Base-by-base conservation (phyloP, 1,140 invertebrate genomes). In the Magallana angulata region DNA sequence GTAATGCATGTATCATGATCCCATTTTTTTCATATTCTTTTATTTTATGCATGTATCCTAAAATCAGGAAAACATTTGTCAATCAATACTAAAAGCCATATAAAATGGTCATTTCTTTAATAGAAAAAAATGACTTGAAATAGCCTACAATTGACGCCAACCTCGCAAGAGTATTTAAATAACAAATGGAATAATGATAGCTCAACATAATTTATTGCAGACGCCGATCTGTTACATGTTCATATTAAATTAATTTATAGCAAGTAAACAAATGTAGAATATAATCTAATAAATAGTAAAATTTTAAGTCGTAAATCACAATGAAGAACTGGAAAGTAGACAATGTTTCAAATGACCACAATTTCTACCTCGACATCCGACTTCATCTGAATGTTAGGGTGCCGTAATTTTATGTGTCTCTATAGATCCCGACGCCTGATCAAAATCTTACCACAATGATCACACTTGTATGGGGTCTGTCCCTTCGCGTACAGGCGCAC, bases 371-470 rank as follows among this genome's bases (percentile, higher is more conserved):
- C 68, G 11, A 24, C 24, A 18, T 71, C 68, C 7, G 7, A 24
- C 24, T 71, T 71, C 24, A 71, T 24, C 18, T 12, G 68, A 24
- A 71, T 30, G 36, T 71, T 30, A 7, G 68, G 93, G 91, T 95
- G 94, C 1, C 94, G 87, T 0, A 93, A 94, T 83, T 91, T 92
- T 36, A 95, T 87, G 93, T 99, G 98, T 71, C 98, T 96, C 88
- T 98, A 97, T 1, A 99, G 95, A 95, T 99, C 98, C 58, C 98
- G 95, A 85, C 97, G 95, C 64, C 98, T 95, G 16, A 93, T 93
- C 11, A 93, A 90, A 85, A 93, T 89, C 87, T 94, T 93, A 8
- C 95, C 95, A 92, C 96, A 96, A 89, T 92, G 94, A 58, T 94
- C 92, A 90, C 96, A 96, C 86, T 94, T 92, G 64, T 95, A 95